These are phyloP conservation scores for Aepyceros melampus DNA, from an alignment of 2,113 vertebrate genomes.

Conservation along the genomic window DNA sequence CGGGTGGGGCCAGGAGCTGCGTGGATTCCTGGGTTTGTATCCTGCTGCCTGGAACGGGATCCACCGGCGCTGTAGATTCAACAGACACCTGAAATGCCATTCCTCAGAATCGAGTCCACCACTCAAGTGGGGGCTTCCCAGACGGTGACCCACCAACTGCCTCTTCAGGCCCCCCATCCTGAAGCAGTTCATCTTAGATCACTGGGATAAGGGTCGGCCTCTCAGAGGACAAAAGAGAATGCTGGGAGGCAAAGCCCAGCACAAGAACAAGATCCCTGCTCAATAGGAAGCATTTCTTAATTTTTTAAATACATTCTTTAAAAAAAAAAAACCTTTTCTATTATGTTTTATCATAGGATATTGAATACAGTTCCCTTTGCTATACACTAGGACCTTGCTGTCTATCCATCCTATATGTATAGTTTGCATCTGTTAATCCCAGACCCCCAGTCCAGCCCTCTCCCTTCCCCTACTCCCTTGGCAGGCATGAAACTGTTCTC, in stretches of 20 bases:
- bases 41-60: not conserved
- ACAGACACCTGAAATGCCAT: not conserved
- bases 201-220: not conserved
- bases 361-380: not conserved
- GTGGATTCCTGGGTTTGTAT: not conserved
- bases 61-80: not conserved
- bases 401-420: not conserved
- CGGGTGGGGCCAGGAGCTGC: no score
- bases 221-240: no score
- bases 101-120: not conserved
- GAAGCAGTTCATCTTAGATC: no score
- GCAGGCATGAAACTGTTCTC: not conserved
- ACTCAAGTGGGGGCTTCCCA: no score
- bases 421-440: not conserved
- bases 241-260: not conserved
- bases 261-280: not conserved
- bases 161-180: accelerated
- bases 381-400: not conserved
- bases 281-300: not conserved
- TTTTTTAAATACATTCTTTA: not conserved
- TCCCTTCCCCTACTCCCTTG: not conserved
- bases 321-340: not conserved
- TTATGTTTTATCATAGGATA: not conserved
- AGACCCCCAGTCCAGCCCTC: not conserved
- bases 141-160: accelerated